Evolutionary conservation across 2,113 vertebrate genomes (phyloP).

Genomic region (Formicarius rufipectus): DNA sequence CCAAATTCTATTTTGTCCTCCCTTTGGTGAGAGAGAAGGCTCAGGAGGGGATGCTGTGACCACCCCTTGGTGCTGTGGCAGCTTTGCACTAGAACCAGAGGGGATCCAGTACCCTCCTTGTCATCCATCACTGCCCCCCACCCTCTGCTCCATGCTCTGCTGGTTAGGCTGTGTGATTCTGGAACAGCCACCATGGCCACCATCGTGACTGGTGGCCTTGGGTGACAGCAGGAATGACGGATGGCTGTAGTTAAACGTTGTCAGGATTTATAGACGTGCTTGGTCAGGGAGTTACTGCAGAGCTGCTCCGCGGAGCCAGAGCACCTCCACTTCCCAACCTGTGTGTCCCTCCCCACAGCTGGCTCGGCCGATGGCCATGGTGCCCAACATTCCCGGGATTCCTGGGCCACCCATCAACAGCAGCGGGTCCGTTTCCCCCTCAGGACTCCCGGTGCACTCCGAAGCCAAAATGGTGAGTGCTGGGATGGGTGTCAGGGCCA

Average conservation of each 20-base stretch:
- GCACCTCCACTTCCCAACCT: background rate
- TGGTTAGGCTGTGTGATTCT: background rate
- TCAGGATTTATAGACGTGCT: background rate
- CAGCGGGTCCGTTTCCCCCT: conserved; percentile 89
- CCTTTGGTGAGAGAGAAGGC: no score
- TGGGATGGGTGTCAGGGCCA: background rate
- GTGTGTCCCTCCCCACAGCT: conserved; percentile 70
- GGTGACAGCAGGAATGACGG: background rate
- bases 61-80: background rate
- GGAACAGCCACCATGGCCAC: background rate
- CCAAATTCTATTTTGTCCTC: background rate
- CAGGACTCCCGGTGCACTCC: conserved; percentile 85
- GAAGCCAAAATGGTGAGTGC: conserved; percentile 95
- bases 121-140: background rate
- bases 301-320: background rate
- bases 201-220: background rate
- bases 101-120: background rate
- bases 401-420: conserved; percentile 91
- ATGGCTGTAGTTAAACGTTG: background rate
- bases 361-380: conserved; percentile 90
- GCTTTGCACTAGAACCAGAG: background rate
- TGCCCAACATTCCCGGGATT: conserved; percentile 97
- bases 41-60: background rate
- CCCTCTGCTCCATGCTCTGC: background rate
- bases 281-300: background rate